Evolutionary conservation across 1,140 invertebrate species (phyloP).

Genomic region (Danaus melanippus): DNA sequence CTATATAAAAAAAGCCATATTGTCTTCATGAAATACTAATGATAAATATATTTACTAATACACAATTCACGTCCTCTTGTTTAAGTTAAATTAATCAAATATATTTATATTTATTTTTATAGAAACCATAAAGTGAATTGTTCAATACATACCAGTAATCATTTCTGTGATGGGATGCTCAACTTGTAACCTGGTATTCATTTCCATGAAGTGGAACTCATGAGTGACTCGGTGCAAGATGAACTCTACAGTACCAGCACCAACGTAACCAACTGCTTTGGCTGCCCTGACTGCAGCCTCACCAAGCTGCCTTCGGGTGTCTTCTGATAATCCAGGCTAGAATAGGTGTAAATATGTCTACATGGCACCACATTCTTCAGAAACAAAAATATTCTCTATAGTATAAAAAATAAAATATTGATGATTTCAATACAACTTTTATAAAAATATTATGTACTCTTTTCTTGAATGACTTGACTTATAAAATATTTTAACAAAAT

Average conservation of each 20-base stretch:
- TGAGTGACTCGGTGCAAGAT: constrained; percentile 87
- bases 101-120: no score
- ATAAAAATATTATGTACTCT: no score
- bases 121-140: no score
- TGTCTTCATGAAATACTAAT: not conserved
- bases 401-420: no score
- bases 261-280: constrained; percentile 94
- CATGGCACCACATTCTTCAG: no score
- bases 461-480: no score
- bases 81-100: no score
- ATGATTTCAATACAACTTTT: no score
- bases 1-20: not conserved
- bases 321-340: constrained; percentile 85
- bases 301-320: constrained; percentile 85
- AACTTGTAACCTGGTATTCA: constrained; percentile 96
- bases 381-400: no score
- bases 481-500: no score
- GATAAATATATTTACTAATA: not conserved
- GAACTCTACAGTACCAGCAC: constrained; percentile 97
- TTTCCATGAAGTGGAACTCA: constrained; percentile 99
- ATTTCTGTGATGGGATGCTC: constrained; percentile 99
- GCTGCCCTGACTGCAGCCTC: constrained; percentile 93
- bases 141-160: constrained; percentile 80
- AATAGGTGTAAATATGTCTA: constrained; percentile 9
- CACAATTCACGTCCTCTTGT: no score